A percentile compares a stretch with the other conserved stretches of the same genome.
phyloP scores from a whole-genome alignment of 2,113 vertebrate genomes.

The Neogobius melanostomus region DNA sequence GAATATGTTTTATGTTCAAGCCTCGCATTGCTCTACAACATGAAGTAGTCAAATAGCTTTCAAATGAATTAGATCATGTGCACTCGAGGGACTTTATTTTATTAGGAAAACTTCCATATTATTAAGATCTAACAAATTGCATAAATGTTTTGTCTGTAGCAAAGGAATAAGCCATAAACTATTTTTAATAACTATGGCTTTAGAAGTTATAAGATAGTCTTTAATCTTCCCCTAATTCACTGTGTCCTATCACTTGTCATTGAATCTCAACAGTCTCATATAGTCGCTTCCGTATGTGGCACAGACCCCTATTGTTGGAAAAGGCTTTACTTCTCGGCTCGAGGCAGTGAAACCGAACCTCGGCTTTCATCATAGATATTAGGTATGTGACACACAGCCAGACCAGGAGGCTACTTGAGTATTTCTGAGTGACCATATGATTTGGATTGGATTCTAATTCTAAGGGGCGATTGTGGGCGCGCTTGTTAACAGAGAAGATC shows the following conservation, averaged over 20 bases:
- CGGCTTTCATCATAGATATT: conserved; percentile 38
- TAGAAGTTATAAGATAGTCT: neutral
- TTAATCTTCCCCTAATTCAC: conserved; percentile 1
- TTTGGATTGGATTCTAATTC: conserved; percentile 32
- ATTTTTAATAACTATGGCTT: neutral
- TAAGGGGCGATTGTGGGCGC: conserved; percentile 17
- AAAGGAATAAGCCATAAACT: neutral
- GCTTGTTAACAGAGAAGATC: conserved; percentile 35
- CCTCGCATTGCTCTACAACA: too few species aligned
- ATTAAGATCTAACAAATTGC: neutral
- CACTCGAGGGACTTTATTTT: too few species aligned
- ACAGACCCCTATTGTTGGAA: conserved; percentile 60
- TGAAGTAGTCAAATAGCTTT: too few species aligned
- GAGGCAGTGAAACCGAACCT: conserved; percentile 49
- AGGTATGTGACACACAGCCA: conserved; percentile 35
- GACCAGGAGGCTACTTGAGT: conserved; percentile 18
- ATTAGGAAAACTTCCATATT: too few species aligned
- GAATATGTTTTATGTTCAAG: too few species aligned
- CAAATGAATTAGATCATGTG: too few species aligned
- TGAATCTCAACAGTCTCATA: conserved; percentile 32
- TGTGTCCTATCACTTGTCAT: conserved; percentile 23
- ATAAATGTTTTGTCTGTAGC: neutral
- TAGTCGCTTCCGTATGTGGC: conserved; percentile 23
- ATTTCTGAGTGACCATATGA: conserved; percentile 14
- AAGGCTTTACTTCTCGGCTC: conserved; percentile 41